Evolutionary conservation across 2,113 vertebrate genomes (phyloP).

Genomic region (Ptilorrhoa leucosticta): DNA sequence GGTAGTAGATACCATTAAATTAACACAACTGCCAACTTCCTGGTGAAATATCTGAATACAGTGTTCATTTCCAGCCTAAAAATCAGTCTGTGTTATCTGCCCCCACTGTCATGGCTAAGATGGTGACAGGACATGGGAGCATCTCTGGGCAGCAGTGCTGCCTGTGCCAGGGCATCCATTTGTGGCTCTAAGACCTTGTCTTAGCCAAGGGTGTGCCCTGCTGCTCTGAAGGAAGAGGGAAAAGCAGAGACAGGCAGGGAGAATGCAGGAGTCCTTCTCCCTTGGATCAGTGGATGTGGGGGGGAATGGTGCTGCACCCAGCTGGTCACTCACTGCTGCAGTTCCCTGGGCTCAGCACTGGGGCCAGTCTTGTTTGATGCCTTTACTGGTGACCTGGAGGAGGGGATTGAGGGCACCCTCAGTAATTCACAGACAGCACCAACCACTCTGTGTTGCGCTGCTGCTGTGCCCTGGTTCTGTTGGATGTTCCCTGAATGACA

Average conservation of each 20-base stretch:
- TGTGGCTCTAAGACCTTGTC: neutral
- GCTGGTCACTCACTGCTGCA: neutral
- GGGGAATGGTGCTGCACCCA: neutral
- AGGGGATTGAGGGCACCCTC: neutral
- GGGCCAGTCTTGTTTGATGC: neutral
- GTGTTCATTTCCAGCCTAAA: neutral
- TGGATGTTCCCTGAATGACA: neutral
- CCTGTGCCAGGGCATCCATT: neutral
- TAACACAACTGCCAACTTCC: neutral
- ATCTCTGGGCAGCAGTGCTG: neutral
- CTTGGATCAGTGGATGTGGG: neutral
- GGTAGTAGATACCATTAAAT: neutral
- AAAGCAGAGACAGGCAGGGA: neutral
- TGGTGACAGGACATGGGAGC: neutral
- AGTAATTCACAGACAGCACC: too few species aligned
- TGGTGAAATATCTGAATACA: neutral
- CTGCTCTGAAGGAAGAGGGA: neutral
- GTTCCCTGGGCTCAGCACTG: neutral
- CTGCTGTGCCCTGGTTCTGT: neutral
- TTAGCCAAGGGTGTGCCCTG: neutral
- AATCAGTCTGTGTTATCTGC: neutral
- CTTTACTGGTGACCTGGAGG: neutral
- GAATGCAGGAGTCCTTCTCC: neutral
- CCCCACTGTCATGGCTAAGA: neutral
- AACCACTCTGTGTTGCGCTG: fast-evolving